phyloP scores from a whole-genome alignment of 2,113 vertebrate species.

The Puntigrus tetrazona region DNA sequence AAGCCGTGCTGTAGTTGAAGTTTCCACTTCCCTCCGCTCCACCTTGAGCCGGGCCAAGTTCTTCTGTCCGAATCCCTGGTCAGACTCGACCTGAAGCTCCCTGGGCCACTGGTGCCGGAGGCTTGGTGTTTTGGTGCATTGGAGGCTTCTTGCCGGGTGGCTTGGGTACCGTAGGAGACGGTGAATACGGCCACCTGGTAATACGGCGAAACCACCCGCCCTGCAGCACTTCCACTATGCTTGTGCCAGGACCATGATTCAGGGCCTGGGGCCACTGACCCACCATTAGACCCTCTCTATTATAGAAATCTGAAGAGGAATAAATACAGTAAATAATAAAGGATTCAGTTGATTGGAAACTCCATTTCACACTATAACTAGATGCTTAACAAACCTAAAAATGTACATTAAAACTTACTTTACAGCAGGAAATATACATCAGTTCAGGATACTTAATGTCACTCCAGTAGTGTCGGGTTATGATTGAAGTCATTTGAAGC shows the following conservation, averaged over 20 bases:
- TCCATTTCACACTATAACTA: background rate
- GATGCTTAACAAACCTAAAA: background rate
- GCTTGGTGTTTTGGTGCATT: constrained; percentile 77
- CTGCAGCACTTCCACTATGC: constrained; percentile 58
- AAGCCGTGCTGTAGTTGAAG: constrained; percentile 83
- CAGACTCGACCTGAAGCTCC: constrained; percentile 78
- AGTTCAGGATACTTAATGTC: too few relatives aligned
- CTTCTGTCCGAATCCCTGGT: constrained; percentile 76
- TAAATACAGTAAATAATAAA: background rate
- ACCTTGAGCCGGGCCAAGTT: constrained; percentile 76
- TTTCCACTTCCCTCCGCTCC: constrained; percentile 66
- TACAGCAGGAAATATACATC: background rate
- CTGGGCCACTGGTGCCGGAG: constrained; percentile 46
- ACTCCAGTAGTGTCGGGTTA: too few relatives aligned
- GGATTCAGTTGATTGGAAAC: too few relatives aligned
- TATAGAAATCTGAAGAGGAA: constrained; percentile 85
- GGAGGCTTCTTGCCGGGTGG: constrained; percentile 81
- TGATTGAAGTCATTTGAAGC: too few relatives aligned
- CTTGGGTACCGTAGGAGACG: constrained; percentile 69
- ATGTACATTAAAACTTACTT: background rate
- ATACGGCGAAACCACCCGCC: constrained; percentile 80
- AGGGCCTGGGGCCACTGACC: constrained; percentile 68
- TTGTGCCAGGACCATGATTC: constrained; percentile 57
- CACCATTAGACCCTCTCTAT: constrained; percentile 86
- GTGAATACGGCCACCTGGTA: constrained; percentile 85